Percentiles rank a stretch among this genome's conserved stretches.
Conservation (phyloP, 2,888 invertebrate species). For the Nesidiocoris tenuis region DNA sequence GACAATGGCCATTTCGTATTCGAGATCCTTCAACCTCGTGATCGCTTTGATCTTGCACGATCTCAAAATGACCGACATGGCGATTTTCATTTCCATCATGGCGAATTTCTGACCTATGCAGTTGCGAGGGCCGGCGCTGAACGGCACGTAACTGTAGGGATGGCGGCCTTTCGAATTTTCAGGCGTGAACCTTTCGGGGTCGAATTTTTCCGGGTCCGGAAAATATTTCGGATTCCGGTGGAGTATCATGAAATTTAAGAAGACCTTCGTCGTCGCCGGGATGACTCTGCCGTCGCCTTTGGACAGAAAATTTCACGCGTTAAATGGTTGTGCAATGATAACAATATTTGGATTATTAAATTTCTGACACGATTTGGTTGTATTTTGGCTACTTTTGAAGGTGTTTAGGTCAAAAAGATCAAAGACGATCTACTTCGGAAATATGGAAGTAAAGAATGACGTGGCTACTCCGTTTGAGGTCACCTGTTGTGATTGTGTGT, state of each 20-base stretch:
- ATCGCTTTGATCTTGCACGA: slow-evolving; percentile 47
- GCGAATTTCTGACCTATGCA: slow-evolving; percentile 48
- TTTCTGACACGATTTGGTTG: too few relatives aligned
- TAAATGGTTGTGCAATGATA: too few relatives aligned
- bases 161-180: slow-evolving; percentile 14
- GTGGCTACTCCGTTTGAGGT: too few relatives aligned
- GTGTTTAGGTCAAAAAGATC: too few relatives aligned
- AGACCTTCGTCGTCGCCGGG: slow-evolving; percentile 7
- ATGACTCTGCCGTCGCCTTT: slow-evolving; percentile 18
- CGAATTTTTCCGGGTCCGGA: slow-evolving; percentile 38
- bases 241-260: neutral
- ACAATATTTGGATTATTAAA: too few relatives aligned
- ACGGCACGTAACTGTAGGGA: slow-evolving; percentile 13
- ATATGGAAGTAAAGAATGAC: too few relatives aligned
- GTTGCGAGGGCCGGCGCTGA: slow-evolving; percentile 13
- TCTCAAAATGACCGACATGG: slow-evolving; percentile 49
- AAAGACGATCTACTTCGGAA: too few relatives aligned
- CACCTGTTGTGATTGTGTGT: too few relatives aligned
- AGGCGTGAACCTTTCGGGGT: slow-evolving; percentile 40
- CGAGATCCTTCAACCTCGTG: slow-evolving; percentile 28
- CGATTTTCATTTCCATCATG: slow-evolving; percentile 51
- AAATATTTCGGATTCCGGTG: slow-evolving; percentile 37
- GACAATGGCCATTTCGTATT: neutral
- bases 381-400: too few relatives aligned
- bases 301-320: too few relatives aligned